phyloP scores from a whole-genome alignment of 2,888 invertebrate genomes.

The Chymomyza fuscimana region DNA sequence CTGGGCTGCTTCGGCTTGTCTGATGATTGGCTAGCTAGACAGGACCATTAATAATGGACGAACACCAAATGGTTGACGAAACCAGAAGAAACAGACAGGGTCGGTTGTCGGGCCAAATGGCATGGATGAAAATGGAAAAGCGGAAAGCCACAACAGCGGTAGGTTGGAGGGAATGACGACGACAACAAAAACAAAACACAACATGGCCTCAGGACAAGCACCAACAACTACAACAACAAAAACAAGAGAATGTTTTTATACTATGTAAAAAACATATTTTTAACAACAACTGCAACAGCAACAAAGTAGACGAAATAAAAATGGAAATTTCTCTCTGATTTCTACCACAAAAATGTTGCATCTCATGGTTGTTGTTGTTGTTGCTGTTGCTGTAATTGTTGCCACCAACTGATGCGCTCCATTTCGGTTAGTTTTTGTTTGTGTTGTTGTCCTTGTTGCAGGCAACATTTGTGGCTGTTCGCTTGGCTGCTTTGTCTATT shows the following conservation, averaged over 20 bases:
- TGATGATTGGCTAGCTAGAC: conserved; percentile 52
- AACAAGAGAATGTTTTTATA: conserved; percentile 8
- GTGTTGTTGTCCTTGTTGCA: conserved; percentile 51
- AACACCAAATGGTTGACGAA: conserved; percentile 33
- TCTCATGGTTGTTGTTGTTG: conserved; percentile 19
- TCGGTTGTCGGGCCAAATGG: conserved; percentile 18
- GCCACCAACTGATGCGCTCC: background rate
- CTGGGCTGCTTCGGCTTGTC: background rate
- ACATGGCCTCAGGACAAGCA: conserved; percentile 32
- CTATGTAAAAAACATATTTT: conserved; percentile 12
- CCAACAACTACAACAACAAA: conserved; percentile 47
- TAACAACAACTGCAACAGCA: conserved; percentile 32
- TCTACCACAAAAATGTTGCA: conserved; percentile 63
- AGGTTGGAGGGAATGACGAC: background rate
- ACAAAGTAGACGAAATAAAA: conserved; percentile 56
- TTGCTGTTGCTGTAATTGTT: conserved; percentile 24
- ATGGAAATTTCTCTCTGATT: conserved; percentile 70
- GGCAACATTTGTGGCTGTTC: conserved; percentile 66
- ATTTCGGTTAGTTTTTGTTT: conserved; percentile 7
- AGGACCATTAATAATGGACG: conserved; percentile 64
- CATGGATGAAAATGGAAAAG: conserved; percentile 45
- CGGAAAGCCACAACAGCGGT: conserved; percentile 45
- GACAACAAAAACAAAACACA: conserved; percentile 6
- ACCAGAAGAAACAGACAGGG: conserved; percentile 5
- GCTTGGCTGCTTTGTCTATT: conserved; percentile 63